These are phyloP conservation scores for Pseudomugil tenellus DNA, from an alignment of 2,797 vertebrate species.

Conservation along the genomic window DNA sequence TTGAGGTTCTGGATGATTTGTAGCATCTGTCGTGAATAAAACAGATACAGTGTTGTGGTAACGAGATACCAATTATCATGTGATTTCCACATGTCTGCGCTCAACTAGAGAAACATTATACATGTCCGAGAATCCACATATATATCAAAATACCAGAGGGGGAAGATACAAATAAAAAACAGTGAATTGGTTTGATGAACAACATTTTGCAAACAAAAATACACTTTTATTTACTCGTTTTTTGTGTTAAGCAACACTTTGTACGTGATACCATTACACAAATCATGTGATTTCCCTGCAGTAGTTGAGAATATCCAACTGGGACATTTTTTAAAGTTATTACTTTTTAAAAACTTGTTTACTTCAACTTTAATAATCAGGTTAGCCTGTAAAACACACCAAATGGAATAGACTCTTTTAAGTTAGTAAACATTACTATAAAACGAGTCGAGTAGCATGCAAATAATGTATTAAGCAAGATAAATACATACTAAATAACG, in stretches of 20 bases:
- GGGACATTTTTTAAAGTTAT: not conserved
- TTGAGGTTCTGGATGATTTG: not conserved
- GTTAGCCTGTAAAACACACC: no score
- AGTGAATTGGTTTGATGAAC: not conserved
- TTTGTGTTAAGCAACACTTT: not conserved
- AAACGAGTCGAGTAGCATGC: not conserved
- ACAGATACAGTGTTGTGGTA: not conserved
- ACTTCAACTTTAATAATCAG: not conserved
- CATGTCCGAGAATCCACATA: no score
- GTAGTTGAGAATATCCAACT: not conserved
- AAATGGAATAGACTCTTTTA: not conserved
- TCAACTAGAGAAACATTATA: not conserved
- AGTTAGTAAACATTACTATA: not conserved
- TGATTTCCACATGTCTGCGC: not conserved
- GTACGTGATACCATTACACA: not conserved
- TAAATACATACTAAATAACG: not conserved
- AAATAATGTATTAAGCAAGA: not conserved
- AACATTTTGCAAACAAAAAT: not conserved
- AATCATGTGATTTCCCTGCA: not conserved
- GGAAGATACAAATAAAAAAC: not conserved
- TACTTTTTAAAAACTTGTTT: not conserved
- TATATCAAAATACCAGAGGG: no score
- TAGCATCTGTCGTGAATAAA: not conserved
- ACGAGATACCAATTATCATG: not conserved
- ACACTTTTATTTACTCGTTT: not conserved